A percentile compares a stretch with the other conserved stretches of the same genome.
Conservation (phyloP, 2,797 vertebrate species). For the Eulemur rubriventer region DNA sequence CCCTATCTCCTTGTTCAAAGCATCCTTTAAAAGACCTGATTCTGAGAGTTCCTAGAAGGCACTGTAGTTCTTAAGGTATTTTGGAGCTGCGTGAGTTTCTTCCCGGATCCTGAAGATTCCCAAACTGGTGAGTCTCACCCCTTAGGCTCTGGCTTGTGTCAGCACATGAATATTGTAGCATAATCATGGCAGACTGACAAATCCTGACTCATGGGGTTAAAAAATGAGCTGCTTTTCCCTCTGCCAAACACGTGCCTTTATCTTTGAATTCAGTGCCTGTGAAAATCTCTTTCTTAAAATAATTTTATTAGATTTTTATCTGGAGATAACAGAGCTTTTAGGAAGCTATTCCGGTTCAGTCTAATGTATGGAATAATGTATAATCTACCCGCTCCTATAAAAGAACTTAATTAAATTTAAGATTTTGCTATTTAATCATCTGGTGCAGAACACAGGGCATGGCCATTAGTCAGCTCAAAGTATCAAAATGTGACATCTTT, state of each 20-base stretch:
- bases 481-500: conserved; percentile 5
- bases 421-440: conserved; percentile 7
- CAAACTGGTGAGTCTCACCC: background rate
- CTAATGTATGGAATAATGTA: background rate
- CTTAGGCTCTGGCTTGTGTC: background rate
- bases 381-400: background rate
- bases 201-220: background rate
- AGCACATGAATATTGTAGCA: background rate
- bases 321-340: conserved; percentile 24
- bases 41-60: conserved; percentile 16
- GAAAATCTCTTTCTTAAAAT: conserved; percentile 19
- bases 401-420: conserved; percentile 27
- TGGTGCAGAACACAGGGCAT: background rate
- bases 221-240: background rate
- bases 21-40: background rate
- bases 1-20: background rate
- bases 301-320: background rate
- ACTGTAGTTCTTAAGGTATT: background rate
- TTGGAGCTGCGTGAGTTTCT: conserved; percentile 15
- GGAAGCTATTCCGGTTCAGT: conserved; percentile 6
- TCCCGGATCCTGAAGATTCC: background rate
- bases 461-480: background rate
- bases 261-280: conserved; percentile 5
- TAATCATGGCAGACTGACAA: background rate
- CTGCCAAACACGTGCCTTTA: background rate